Conservation (phyloP, 2,888 invertebrate genomes). For the Abrostola triplasia region DNA sequence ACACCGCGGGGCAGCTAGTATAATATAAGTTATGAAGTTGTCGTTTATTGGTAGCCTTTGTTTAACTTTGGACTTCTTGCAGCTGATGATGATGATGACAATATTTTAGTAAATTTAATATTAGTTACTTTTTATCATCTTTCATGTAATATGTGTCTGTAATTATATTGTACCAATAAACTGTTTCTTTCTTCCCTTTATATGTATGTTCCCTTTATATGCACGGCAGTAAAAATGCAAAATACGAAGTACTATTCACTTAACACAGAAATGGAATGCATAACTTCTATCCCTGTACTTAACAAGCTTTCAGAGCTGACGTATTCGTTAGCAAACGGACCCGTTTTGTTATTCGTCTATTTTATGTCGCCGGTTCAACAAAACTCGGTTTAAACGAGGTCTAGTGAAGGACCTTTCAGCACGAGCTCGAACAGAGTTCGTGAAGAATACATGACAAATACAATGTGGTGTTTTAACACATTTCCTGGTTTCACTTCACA, state of each 20-base stretch:
- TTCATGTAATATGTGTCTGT: too few relatives aligned
- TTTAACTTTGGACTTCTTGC: too few relatives aligned
- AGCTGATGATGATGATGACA: too few relatives aligned
- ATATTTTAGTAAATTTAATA: too few relatives aligned
- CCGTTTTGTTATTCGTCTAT: conserved; percentile 33
- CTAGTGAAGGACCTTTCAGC: conserved; percentile 39
- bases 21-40: too few relatives aligned
- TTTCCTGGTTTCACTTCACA: conserved; percentile 5
- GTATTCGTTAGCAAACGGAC: conserved; percentile 24
- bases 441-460: conserved; percentile 33
- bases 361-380: conserved; percentile 30
- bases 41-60: too few relatives aligned
- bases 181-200: too few relatives aligned
- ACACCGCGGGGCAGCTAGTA: too few relatives aligned
- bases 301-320: conserved; percentile 16
- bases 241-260: neutral
- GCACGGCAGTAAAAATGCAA: too few relatives aligned
- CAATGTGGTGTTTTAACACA: conserved; percentile 33
- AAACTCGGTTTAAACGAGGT: conserved; percentile 33
- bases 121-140: too few relatives aligned
- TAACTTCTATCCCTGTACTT: neutral
- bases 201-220: too few relatives aligned
- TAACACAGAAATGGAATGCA: neutral
- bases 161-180: too few relatives aligned
- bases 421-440: conserved; percentile 21